Evolutionary conservation across 2,113 vertebrate species (phyloP), one percentile per base, ranked within the genome.

Genomic region (Petrocephalus microphthalmus): DNA sequence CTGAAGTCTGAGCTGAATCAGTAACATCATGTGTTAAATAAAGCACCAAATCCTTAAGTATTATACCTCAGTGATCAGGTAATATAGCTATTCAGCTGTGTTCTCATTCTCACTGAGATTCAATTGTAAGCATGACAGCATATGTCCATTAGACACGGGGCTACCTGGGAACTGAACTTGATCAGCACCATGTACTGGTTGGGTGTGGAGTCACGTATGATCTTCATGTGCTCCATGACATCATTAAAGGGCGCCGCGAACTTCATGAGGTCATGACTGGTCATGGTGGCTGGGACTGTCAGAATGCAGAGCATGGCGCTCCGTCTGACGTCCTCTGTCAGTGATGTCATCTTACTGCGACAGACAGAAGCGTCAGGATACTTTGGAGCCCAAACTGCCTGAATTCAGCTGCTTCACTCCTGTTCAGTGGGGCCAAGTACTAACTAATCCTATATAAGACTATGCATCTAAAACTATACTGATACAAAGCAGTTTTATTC

Each of bases 181-280:
- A 99, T 96, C 90, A 99, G 96, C 90, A 98, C 98, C 98, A 99
- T 99, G 93, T 99, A 99, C 90, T 99, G 98, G 94, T 99, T 99
- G 0, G 98, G 98, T 56, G 97, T 99, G 67, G 98, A 99, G 93
- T 99, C 98, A 29, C 98, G 94, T 91, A 99, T 99, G 93, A 99
- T 99, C 94, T 99, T 99, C 98, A 99, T 99, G 92, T 99, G 98
- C 93, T 99, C 98, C 15, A 99, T 99, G 37, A 98, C 98, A 0
- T 99, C 98, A 8, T 97, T 98, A 92, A 97, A 99, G 0, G 97
- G 97, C 11, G 98, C 98, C 93, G 99, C 93, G n/a, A 99, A 99
- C 95, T 97, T 99, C 97, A 99, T 99, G 90, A 99, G 97, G 93
- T 99, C 98, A 0, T 99, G 98, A 90, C 98, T 98, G 91, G 98